Conservation (phyloP, 53 echinoderm and acorn worm species). For the Actinopyga echinites region DNA sequence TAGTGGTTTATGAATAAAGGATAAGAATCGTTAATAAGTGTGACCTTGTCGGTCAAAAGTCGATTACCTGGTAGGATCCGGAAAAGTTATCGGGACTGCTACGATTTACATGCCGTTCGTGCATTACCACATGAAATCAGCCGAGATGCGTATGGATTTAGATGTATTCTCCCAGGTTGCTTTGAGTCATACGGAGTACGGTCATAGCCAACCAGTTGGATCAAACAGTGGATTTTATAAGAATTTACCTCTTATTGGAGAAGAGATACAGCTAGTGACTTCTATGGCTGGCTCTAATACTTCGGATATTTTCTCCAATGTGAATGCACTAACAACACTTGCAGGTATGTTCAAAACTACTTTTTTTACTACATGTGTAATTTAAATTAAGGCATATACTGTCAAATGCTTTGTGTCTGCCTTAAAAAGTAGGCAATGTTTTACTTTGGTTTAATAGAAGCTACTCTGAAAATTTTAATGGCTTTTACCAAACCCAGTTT, state of each 20-base stretch:
- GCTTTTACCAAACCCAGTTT: too few relatives aligned
- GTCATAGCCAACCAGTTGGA: conserved; percentile 44
- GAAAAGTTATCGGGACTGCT: conserved; percentile 3
- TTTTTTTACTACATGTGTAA: not conserved
- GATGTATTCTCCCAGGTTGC: conserved; percentile 90
- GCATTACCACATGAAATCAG: conserved; percentile 53
- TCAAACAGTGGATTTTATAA: conserved; percentile 23
- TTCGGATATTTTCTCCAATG: conserved; percentile 37
- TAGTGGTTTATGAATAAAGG: conserved; percentile 18
- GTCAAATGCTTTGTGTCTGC: too few relatives aligned
- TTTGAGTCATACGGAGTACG: conserved; percentile 83
- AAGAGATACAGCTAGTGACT: not conserved
- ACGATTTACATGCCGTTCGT: conserved; percentile 38
- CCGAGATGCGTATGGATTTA: conserved; percentile 98
- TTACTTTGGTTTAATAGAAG: too few relatives aligned
- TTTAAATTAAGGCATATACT: too few relatives aligned
- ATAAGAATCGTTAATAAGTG: not conserved
- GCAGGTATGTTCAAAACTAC: not conserved
- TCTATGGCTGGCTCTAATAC: conserved; percentile 17
- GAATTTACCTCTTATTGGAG: conserved; percentile 20
- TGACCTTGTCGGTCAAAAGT: conserved; percentile 44
- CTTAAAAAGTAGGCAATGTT: too few relatives aligned
- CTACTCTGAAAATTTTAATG: too few relatives aligned
- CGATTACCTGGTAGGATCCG: conserved; percentile 12
- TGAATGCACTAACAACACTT: not conserved